Base-by-base conservation (phyloP, 2,797 vertebrate genomes). In the Acridotheres tristis region DNA sequence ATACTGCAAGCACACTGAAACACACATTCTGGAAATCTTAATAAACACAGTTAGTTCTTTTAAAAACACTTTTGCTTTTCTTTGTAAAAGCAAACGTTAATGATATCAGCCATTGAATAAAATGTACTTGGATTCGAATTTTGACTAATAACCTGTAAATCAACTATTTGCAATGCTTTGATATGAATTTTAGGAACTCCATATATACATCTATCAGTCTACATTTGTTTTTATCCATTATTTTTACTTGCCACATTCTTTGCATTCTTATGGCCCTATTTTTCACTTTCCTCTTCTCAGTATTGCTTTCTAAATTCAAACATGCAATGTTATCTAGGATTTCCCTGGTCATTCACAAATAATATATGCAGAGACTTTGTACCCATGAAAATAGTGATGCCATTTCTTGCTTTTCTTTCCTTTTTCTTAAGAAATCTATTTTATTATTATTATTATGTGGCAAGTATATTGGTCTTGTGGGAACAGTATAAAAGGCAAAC, bases 221-320 rank as follows among this genome's bases (percentile, higher is more conserved):
- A 34, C 18, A 34, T 57, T 85, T 76, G 34, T 17, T 88, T 84
- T 76, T 61, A 53, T 74, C 8, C 34, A 48, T 16, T 62, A 43
- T 50, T 76, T 87, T 76, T 76, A 85, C 82, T 95, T 94, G 18
- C 21, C 45, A 53, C 16, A 62, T 74, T 76, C 19, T 69, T 88
- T 47, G 47, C 21, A 40, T 66, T 81, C 22, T 69, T 79, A 50
- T 23, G 17, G 30, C 6, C 23, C 6, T 77, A 16, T 42, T 77
- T 85, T 86, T 92, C 48, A 7, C 47, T 80, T 90, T 84, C 29
- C 4, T 87, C 16, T 73, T 50, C 48, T 50, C 45, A 85, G 18
- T 53, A 89, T 82, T 94, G 32, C 40, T 84, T 90, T 81, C 81
- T 77, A 61, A 92, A 90, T 86, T 94, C 50, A 69, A 93, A 6